These are phyloP conservation scores for Ochotona curzoniae DNA, from an alignment of 2,113 vertebrate genomes.

Conservation along the genomic window DNA sequence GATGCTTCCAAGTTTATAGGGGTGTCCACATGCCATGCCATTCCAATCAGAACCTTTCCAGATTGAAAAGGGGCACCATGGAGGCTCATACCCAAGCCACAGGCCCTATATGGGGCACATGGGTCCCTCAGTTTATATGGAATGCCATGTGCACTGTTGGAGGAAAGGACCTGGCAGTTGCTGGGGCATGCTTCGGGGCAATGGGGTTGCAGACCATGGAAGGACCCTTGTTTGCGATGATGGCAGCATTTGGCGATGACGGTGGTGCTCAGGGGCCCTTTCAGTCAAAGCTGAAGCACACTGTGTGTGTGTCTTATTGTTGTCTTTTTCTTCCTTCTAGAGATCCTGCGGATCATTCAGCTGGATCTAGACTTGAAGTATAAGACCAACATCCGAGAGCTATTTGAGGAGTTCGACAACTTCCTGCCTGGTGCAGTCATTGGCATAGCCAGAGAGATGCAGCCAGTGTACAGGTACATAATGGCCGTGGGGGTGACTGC, in stretches of 20 bases:
- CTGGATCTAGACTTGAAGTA: conserved; percentile 97
- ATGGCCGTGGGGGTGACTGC: no score
- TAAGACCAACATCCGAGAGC: conserved; percentile 93
- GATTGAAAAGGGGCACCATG: background rate
- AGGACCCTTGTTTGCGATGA: background rate
- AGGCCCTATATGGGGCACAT: background rate
- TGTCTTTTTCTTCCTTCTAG: conserved; percentile 83
- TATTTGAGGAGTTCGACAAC: conserved; percentile 95
- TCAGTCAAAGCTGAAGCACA: background rate
- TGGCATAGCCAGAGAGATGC: conserved; percentile 96
- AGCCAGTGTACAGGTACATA: conserved; percentile 97
- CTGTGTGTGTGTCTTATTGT: background rate
- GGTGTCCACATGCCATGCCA: fast-evolving
- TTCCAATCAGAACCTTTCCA: background rate
- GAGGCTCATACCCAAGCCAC: no score
- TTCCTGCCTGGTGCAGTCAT: conserved; percentile 93
- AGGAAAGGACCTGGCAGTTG: background rate
- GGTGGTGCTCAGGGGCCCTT: background rate
- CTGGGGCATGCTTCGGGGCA: background rate
- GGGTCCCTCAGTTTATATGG: background rate
- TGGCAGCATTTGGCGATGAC: background rate
- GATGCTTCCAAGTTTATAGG: background rate
- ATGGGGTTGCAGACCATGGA: background rate
- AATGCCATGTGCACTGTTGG: background rate
- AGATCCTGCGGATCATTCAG: conserved; percentile 92